Evolutionary conservation across 2,113 vertebrate species (phyloP).

Genomic region (Mastomys natalensis): DNA sequence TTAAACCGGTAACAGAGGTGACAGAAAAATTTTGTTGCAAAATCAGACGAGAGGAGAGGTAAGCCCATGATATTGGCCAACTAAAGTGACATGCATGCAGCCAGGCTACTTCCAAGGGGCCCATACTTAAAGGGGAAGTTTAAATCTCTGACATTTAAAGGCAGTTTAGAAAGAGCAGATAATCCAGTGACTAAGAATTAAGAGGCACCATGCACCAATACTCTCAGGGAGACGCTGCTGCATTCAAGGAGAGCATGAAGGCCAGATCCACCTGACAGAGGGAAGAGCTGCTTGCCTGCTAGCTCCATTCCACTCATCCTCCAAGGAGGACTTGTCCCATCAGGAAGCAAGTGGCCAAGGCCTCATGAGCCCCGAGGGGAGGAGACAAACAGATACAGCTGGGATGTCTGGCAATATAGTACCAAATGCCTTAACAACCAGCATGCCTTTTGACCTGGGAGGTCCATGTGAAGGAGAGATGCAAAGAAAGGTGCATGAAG

Average conservation of each 20-base stretch:
- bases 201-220: neutral
- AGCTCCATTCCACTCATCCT: neutral
- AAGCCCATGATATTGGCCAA: neutral
- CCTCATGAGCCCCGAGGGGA: neutral
- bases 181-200: neutral
- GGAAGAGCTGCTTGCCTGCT: neutral
- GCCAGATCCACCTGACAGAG: neutral
- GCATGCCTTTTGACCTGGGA: neutral
- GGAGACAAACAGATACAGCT: neutral
- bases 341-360: neutral
- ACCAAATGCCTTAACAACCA: slow-evolving; percentile 3
- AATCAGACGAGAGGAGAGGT: slow-evolving; percentile 44
- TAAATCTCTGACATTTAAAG: neutral
- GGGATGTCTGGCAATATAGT: neutral
- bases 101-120: neutral
- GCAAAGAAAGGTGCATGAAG: neutral
- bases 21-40: slow-evolving; percentile 40
- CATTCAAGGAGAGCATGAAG: slow-evolving; percentile 33
- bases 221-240: neutral
- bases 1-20: neutral
- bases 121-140: neutral
- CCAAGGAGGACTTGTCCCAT: neutral
- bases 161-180: neutral
- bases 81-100: neutral
- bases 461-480: slow-evolving; percentile 3